A percentile compares a stretch with the other conserved stretches of the same genome.
phyloP scores from a whole-genome alignment of 2,113 vertebrate genomes.

The Bostrychus sinensis region DNA sequence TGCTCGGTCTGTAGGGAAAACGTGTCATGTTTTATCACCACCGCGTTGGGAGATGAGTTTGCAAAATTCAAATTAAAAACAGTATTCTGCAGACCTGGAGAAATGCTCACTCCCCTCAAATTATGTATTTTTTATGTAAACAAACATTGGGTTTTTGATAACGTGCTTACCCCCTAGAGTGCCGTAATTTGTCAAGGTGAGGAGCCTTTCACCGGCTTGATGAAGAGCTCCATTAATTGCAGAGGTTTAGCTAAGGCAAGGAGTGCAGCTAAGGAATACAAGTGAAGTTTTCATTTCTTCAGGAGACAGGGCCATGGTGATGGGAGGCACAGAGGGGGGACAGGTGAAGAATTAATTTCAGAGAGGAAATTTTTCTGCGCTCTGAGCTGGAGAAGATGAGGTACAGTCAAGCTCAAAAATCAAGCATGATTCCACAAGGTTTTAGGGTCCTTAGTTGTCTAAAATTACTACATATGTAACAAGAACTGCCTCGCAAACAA shows the following conservation, averaged over 20 bases:
- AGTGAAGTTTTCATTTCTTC: constrained; percentile 68
- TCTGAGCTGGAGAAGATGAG: constrained; percentile 41
- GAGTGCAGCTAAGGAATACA: constrained; percentile 6
- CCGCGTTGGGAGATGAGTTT: constrained; percentile 47
- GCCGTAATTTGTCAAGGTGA: constrained; percentile 62
- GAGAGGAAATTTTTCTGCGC: constrained; percentile 53
- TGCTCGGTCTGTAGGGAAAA: constrained; percentile 37
- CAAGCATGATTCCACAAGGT: constrained; percentile 33
- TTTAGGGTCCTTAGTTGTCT: not conserved
- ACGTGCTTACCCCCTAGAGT: constrained; percentile 36
- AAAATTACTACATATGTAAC: not conserved
- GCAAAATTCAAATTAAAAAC: constrained; percentile 60
- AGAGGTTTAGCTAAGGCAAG: constrained; percentile 18
- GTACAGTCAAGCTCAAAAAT: constrained; percentile 22
- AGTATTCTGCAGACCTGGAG: constrained; percentile 39
- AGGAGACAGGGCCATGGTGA: constrained; percentile 45
- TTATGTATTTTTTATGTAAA: constrained; percentile 54
- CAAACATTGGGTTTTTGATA: constrained; percentile 48
- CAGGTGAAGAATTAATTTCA: constrained; percentile 61
- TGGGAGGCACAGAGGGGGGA: constrained; percentile 24
- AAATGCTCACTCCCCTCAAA: constrained; percentile 45
- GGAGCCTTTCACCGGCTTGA: constrained; percentile 43
- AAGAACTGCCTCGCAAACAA: not conserved
- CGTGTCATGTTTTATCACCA: constrained; percentile 55
- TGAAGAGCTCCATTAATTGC: constrained; percentile 62